A percentile compares a stretch with the other conserved stretches of the same genome.
These are phyloP conservation scores for Gymnodraco acuticeps DNA, from an alignment of 2,797 vertebrate genomes.

Conservation along the genomic window DNA sequence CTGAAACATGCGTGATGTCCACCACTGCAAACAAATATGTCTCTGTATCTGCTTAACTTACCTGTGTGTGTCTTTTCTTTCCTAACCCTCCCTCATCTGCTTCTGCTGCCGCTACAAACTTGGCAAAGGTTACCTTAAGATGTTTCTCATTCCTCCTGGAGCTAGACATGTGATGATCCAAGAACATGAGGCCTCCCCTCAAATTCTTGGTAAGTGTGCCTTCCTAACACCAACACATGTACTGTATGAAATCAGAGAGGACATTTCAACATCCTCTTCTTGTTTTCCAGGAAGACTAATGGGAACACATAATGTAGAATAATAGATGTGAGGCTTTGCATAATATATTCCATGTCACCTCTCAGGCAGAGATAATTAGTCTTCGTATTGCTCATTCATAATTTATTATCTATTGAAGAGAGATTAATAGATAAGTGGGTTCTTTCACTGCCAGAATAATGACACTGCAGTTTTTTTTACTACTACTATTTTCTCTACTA, in stretches of 20 bases:
- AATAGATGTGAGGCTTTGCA: constrained; percentile 27
- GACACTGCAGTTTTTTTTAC: too few species aligned
- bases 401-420: constrained; percentile 31
- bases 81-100: constrained; percentile 66
- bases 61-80: constrained; percentile 85
- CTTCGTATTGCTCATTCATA: constrained; percentile 16
- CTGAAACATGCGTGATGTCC: constrained; percentile 75
- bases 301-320: constrained; percentile 12
- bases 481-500: background rate
- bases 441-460: background rate
- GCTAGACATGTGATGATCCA: constrained; percentile 98
- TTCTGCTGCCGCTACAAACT: constrained; percentile 61
- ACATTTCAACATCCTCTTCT: background rate
- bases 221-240: constrained; percentile 22
- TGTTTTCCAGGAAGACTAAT: constrained; percentile 7
- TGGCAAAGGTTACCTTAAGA: constrained; percentile 98
- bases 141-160: constrained; percentile 98
- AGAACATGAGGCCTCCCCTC: constrained; percentile 98
- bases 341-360: constrained; percentile 32
- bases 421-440: background rate
- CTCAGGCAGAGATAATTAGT: constrained; percentile 8
- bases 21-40: constrained; percentile 80
- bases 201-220: constrained; percentile 96
- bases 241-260: constrained; percentile 2
- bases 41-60: constrained; percentile 77